Evolutionary conservation across 2,113 vertebrate species (phyloP).

Genomic region (Myiozetetes cayanensis): DNA sequence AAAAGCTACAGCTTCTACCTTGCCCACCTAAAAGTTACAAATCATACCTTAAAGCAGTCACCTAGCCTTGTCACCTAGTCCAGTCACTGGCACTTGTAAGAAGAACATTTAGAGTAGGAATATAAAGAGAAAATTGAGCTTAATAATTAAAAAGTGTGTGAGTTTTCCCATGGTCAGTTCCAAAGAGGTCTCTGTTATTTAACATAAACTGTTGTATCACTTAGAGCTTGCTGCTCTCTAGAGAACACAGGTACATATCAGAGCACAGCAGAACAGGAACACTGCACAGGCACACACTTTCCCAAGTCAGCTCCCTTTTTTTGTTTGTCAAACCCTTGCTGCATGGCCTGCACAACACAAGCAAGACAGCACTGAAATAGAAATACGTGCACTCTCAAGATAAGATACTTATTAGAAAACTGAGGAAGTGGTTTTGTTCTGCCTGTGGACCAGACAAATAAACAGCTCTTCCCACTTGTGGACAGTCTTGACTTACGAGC

Average conservation of each 20-base stretch:
- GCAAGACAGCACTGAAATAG: constrained; percentile 30
- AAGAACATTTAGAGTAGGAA: not conserved
- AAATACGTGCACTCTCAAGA: constrained; percentile 61
- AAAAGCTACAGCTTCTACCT: not conserved
- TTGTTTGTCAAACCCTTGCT: not conserved
- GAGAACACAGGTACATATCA: not conserved
- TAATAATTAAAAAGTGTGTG: not conserved
- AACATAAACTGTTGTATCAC: not conserved
- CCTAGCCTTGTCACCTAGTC: not conserved
- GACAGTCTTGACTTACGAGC: constrained; percentile 3
- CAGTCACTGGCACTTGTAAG: not conserved
- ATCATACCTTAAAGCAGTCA: not conserved
- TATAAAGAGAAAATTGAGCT: not conserved
- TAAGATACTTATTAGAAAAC: constrained; percentile 65
- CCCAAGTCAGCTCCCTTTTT: not conserved
- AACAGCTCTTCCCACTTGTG: constrained; percentile 42
- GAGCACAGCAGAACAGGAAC: not conserved
- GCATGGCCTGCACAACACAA: not conserved
- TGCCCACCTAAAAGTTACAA: not conserved
- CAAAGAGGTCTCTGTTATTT: not conserved
- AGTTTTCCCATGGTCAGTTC: not conserved
- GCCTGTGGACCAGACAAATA: constrained; percentile 44
- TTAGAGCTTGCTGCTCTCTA: not conserved
- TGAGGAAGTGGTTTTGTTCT: constrained; percentile 73
- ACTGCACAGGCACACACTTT: not conserved